Percentiles rank a stretch among this genome's conserved stretches.
Conservation (phyloP, 2,113 vertebrate species). For the Calypte anna region DNA sequence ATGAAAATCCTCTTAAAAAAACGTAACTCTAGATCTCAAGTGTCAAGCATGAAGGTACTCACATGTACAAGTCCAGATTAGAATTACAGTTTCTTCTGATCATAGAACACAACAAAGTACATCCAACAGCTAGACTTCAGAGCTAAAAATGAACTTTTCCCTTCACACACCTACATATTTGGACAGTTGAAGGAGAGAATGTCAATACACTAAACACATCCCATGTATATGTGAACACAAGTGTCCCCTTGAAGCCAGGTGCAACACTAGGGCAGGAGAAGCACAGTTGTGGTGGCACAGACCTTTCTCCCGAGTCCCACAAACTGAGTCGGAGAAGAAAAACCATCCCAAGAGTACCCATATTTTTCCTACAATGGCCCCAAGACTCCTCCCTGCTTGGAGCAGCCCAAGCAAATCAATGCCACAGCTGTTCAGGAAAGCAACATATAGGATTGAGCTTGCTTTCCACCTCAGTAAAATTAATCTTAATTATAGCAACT, state of each 20-base stretch:
- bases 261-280: neutral
- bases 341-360: neutral
- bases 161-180: neutral
- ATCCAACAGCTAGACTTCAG: neutral
- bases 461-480: conserved; percentile 52
- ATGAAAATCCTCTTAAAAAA: neutral
- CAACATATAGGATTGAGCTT: conserved; percentile 15
- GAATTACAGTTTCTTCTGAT: neutral
- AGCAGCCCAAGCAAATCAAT: neutral
- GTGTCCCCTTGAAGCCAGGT: neutral
- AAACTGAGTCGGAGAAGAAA: neutral
- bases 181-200: neutral
- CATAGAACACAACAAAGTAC: neutral
- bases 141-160: neutral
- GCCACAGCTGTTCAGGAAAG: conserved; percentile 17
- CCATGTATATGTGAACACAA: neutral
- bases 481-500: conserved; percentile 65
- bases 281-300: neutral
- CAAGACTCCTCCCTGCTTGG: neutral
- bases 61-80: neutral
- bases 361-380: neutral
- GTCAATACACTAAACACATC: neutral
- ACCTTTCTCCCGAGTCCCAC: neutral
- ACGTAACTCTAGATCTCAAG: neutral
- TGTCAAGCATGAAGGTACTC: neutral